A percentile compares a stretch with the other conserved stretches of the same genome.
Evolutionary conservation across 2,113 vertebrate genomes (phyloP).

Genomic region (Aix galericulata): DNA sequence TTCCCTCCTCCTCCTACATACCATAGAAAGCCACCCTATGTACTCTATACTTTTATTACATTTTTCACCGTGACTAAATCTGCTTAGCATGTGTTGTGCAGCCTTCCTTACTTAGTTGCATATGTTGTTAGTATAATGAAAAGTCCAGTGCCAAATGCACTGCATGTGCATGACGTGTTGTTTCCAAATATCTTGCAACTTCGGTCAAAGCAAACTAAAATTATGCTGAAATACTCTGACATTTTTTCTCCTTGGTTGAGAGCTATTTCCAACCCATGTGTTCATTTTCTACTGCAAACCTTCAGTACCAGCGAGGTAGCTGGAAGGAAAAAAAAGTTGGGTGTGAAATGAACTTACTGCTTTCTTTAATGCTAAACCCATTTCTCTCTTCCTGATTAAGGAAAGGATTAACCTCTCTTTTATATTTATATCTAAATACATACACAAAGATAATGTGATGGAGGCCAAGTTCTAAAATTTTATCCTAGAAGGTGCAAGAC

Average conservation of each 20-base stretch:
- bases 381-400: background rate
- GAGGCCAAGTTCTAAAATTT: background rate
- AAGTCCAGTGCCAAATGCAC: background rate
- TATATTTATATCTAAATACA: background rate
- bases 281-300: background rate
- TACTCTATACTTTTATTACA: background rate
- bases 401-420: background rate
- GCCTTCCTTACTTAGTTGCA: background rate
- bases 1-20: background rate
- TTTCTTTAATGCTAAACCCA: background rate
- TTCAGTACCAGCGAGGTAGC: background rate
- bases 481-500: background rate
- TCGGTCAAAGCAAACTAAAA: background rate
- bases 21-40: background rate
- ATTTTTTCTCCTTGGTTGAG: background rate
- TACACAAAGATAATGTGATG: background rate
- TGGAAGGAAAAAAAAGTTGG: background rate
- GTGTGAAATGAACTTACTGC: accelerated
- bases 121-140: background rate
- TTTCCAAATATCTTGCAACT: slow-evolving; percentile 39
- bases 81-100: slow-evolving; percentile 2
- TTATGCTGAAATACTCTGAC: background rate
- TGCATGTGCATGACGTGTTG: background rate
- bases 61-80: background rate
- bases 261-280: background rate